phyloP scores from a whole-genome alignment of 2,113 vertebrate species.

The Brachypteracias leptosomus region DNA sequence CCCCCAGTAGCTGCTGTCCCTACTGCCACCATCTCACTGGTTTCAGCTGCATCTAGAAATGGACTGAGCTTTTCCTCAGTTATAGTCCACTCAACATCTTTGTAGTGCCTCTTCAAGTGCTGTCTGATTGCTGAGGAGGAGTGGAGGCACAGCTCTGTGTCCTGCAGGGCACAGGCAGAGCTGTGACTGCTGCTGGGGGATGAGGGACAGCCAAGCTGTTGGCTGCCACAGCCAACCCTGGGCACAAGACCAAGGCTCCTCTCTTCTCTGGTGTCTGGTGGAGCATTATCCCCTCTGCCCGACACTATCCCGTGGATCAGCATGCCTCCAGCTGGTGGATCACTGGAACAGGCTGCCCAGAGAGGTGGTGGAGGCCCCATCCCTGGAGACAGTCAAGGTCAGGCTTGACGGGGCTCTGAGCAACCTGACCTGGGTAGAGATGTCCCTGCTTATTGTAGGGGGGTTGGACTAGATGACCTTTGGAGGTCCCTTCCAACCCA shows the following conservation, averaged over 20 bases:
- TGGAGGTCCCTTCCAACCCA: no score
- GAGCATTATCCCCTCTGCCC: not conserved
- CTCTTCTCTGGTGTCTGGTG: not conserved
- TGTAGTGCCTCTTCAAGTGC: not conserved
- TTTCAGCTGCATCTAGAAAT: not conserved
- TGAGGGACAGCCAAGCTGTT: not conserved
- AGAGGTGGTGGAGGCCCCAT: no score
- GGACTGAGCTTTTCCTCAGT: not conserved
- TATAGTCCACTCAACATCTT: not conserved
- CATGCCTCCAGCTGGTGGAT: no score
- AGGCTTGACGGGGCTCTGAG: no score
- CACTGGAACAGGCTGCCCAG: no score
- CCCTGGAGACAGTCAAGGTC: no score
- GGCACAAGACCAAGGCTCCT: not conserved
- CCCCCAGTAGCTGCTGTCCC: not conserved
- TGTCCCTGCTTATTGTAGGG: no score
- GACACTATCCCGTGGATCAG: fast-evolving
- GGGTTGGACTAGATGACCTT: no score
- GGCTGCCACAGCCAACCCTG: not conserved
- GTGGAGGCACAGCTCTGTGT: not conserved
- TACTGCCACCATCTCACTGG: not conserved
- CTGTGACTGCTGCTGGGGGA: not conserved
- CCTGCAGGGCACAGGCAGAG: not conserved
- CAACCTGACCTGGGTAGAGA: no score
- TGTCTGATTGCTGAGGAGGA: not conserved